Percentiles rank a stretch among this genome's conserved stretches.
These are phyloP conservation scores for Petrocephalus zakoni DNA, from an alignment of 2,113 vertebrate genomes.

Conservation along the genomic window DNA sequence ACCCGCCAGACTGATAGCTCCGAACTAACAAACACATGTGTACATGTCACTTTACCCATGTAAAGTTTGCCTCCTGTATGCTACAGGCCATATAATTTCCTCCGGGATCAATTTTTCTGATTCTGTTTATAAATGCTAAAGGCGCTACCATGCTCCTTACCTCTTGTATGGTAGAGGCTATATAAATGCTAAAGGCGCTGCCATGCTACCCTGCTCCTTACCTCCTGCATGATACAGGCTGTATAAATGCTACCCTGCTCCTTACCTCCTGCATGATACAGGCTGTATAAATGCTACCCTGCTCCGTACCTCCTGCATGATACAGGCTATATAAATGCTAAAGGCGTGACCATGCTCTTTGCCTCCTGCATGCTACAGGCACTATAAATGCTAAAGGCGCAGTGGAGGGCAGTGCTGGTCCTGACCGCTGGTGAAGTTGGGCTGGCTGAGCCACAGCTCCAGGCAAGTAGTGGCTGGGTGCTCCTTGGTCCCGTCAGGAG, in stretches of 20 bases:
- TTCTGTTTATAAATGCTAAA: too few species aligned
- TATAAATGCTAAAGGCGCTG: too few species aligned
- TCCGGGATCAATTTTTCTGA: too few species aligned
- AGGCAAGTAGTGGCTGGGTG: constrained; percentile 74
- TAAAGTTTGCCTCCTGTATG: background rate
- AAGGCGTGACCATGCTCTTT: background rate
- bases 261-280: background rate
- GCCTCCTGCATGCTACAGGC: background rate
- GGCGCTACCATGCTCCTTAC: background rate
- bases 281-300: background rate
- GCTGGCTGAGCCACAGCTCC: constrained; percentile 77
- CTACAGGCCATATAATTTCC: too few species aligned
- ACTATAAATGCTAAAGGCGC: background rate
- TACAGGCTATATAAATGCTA: background rate
- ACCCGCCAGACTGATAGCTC: background rate
- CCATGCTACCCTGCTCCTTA: background rate
- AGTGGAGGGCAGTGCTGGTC: background rate
- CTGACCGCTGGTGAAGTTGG: constrained; percentile 66
- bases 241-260: background rate
- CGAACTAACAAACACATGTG: background rate
- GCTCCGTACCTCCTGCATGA: background rate
- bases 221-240: background rate
- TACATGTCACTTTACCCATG: background rate
- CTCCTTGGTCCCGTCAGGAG: constrained; percentile 72
- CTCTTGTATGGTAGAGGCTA: background rate